Evolutionary conservation across 2,888 invertebrate species (phyloP).

Genomic region (Ophraella communa): DNA sequence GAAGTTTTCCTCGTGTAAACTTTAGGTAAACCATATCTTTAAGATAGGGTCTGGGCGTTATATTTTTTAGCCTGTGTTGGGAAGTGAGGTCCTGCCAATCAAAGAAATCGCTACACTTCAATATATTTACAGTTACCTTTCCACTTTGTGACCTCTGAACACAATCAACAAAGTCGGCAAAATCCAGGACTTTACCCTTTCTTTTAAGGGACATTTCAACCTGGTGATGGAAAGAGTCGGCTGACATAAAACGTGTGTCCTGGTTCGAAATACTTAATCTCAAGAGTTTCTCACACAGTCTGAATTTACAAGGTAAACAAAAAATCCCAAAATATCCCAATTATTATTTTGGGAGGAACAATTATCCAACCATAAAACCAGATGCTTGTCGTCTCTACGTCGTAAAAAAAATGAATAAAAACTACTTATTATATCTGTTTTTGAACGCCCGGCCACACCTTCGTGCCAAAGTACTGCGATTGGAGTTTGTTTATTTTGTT

Average conservation of each 20-base stretch:
- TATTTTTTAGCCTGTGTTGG: no score
- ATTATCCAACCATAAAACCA: neutral
- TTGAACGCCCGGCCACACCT: conserved; percentile 1
- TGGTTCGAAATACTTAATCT: neutral
- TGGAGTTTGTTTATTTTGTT: neutral
- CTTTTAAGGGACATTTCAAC: neutral
- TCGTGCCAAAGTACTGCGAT: conserved; percentile 15
- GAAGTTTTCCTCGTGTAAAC: no score
- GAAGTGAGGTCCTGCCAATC: no score
- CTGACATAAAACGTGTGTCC: neutral
- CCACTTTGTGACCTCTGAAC: neutral
- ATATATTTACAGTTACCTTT: no score
- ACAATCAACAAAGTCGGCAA: neutral
- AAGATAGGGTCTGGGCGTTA: no score
- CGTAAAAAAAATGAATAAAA: neutral
- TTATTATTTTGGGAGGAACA: conserved; percentile 5
- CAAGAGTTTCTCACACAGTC: neutral
- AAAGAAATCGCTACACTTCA: no score
- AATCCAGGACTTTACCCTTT: neutral
- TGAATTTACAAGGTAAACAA: conserved; percentile 6
- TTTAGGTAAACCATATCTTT: no score
- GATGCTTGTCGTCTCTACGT: no score
- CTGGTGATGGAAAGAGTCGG: neutral
- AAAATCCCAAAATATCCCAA: neutral
- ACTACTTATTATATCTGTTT: conserved; percentile 7